Evolutionary conservation across 2,113 vertebrate species (phyloP).

Genomic region (Mesitornis unicolor): DNA sequence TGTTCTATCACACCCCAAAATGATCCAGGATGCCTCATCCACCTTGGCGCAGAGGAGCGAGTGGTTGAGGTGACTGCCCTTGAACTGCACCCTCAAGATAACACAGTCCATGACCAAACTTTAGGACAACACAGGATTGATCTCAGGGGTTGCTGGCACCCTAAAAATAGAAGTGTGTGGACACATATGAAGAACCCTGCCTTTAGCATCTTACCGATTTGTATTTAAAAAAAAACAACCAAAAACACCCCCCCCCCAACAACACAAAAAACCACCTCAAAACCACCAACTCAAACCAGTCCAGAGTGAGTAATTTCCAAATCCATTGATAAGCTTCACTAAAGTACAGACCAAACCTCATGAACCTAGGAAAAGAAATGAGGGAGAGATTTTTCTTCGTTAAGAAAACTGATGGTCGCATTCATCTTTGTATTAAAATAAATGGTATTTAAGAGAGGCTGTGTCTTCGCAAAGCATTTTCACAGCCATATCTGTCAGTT

Average conservation of each 20-base stretch:
- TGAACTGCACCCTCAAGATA: background rate
- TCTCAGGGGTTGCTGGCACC: background rate
- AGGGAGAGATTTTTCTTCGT: background rate
- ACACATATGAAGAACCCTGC: background rate
- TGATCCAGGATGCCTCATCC: background rate
- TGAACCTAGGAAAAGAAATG: background rate
- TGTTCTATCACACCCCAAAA: background rate
- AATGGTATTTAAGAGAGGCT: conserved; percentile 4
- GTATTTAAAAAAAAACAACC: background rate
- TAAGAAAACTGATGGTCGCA: background rate
- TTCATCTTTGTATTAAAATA: background rate
- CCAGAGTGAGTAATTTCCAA: background rate
- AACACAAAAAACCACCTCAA: no score
- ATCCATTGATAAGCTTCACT: background rate
- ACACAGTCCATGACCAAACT: background rate
- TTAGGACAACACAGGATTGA: background rate
- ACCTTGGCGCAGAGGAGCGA: fast-evolving
- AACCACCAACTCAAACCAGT: background rate
- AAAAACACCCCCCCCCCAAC: no score
- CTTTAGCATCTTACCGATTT: background rate
- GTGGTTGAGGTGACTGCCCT: background rate
- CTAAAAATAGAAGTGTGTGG: background rate
- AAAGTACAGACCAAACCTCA: background rate
- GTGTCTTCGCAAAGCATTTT: background rate
- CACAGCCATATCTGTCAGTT: conserved; percentile 19